A percentile compares a stretch with the other conserved stretches of the same genome.
Evolutionary conservation across 2,797 vertebrate genomes (phyloP).

Genomic region (Siniperca obscura): DNA sequence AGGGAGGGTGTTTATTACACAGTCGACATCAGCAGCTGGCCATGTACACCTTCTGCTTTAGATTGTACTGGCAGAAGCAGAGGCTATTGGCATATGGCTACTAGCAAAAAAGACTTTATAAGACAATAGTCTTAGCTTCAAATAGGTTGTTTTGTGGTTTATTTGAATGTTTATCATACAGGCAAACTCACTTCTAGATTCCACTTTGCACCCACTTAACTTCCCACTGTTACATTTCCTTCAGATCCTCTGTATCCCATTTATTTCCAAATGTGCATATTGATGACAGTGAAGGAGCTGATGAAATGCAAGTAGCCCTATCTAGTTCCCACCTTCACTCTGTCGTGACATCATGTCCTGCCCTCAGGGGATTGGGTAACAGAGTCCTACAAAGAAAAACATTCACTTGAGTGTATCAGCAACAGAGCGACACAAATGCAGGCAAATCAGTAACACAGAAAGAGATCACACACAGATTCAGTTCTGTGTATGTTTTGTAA

Average conservation of each 20-base stretch:
- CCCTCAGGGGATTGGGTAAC: constrained; percentile 41
- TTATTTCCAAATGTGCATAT: not conserved
- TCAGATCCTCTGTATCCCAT: not conserved
- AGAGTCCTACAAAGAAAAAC: constrained; percentile 22
- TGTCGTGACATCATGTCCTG: constrained; percentile 45
- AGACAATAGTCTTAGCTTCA: not conserved
- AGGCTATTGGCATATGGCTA: not conserved
- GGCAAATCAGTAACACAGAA: not conserved
- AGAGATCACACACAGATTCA: not conserved
- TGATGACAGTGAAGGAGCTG: not conserved
- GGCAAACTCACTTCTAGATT: not conserved
- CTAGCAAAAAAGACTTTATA: rapidly evolving
- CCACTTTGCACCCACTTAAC: not conserved
- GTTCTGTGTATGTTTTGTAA: not conserved
- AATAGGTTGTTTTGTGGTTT: not conserved
- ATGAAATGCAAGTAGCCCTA: constrained; percentile 43
- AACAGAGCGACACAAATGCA: constrained; percentile 1
- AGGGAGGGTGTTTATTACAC: constrained; percentile 53
- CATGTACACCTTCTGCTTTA: not conserved
- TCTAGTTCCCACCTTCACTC: constrained; percentile 50
- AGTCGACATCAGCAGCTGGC: not conserved
- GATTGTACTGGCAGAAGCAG: not conserved
- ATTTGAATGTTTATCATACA: not conserved
- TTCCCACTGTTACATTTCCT: not conserved
- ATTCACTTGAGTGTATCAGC: constrained; percentile 11